These are phyloP conservation scores for Elachura formosa DNA, from an alignment of 2,113 vertebrate genomes.

Conservation along the genomic window DNA sequence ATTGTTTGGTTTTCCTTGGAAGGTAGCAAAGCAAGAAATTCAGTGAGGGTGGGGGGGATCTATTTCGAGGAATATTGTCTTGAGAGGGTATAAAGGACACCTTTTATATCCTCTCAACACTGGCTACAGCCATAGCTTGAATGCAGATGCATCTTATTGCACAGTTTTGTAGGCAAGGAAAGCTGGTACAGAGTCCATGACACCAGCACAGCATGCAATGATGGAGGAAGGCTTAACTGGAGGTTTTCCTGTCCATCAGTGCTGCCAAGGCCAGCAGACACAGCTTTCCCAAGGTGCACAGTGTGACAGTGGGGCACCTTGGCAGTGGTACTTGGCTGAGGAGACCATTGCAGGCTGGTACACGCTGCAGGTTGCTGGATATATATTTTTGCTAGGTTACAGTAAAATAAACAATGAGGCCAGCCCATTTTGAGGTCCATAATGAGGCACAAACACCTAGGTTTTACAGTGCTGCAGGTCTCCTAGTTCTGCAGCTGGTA, in stretches of 20 bases:
- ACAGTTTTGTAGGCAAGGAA: not conserved
- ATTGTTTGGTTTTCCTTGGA: not conserved
- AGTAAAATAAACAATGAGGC: not conserved
- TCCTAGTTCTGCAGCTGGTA: not conserved
- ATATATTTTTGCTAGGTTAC: not conserved
- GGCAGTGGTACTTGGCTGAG: not conserved
- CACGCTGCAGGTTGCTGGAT: not conserved
- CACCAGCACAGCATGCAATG: not conserved
- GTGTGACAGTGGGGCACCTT: accelerated
- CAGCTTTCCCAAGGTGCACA: not conserved
- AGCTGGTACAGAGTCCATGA: not conserved
- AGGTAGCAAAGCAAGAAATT: not conserved
- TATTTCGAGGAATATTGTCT: not conserved
- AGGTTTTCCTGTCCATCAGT: not conserved
- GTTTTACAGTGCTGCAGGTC: not conserved
- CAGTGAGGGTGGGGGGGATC: not conserved
- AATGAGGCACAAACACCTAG: not conserved
- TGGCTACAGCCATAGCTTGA: not conserved
- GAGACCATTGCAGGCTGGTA: not conserved
- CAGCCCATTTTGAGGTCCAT: not conserved
- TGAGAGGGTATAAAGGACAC: not conserved
- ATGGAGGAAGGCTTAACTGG: not conserved
- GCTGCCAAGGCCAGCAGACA: not conserved
- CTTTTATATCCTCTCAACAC: not conserved
- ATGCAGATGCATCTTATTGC: not conserved